These are phyloP conservation scores for Leptura quadrifasciata DNA, from an alignment of 2,888 invertebrate genomes.

Conservation along the genomic window DNA sequence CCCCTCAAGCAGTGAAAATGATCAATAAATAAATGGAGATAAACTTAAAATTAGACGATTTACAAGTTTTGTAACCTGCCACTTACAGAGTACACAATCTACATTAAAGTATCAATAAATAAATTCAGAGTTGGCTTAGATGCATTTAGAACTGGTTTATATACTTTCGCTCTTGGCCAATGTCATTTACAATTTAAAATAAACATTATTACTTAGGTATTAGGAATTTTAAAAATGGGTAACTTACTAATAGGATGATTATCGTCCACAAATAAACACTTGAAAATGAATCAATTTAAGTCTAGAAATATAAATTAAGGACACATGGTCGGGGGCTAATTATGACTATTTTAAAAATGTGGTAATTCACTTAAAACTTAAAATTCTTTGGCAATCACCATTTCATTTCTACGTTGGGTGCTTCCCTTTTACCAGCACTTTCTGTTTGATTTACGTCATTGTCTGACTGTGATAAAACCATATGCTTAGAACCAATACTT, in stretches of 20 bases:
- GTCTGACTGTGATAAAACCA: no score
- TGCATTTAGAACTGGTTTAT: not conserved
- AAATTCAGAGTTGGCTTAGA: not conserved
- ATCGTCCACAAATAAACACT: not conserved
- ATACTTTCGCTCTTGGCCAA: conserved; percentile 36
- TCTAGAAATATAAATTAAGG: conserved; percentile 18
- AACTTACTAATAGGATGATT: conserved; percentile 5
- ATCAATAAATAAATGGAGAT: conserved; percentile 26
- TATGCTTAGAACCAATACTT: no score
- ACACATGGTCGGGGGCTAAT: not conserved
- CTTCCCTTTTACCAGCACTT: no score
- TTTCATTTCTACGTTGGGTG: not conserved
- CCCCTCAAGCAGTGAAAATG: not conserved
- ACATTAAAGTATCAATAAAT: conserved; percentile 10
- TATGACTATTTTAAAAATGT: not conserved
- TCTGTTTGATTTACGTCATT: no score
- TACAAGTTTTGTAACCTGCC: conserved; percentile 33
- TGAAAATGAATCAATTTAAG: not conserved
- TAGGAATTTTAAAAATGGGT: conserved; percentile 8
- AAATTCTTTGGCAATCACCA: conserved; percentile 25
- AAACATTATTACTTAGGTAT: conserved; percentile 7
- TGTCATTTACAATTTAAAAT: conserved; percentile 44
- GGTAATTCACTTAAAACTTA: not conserved
- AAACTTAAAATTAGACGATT: conserved; percentile 13
- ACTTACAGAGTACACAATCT: not conserved